A percentile compares a stretch with the other conserved stretches of the same genome.
Conservation (phyloP, 2,888 invertebrate species). For the Cheiracanthium punctorium region DNA sequence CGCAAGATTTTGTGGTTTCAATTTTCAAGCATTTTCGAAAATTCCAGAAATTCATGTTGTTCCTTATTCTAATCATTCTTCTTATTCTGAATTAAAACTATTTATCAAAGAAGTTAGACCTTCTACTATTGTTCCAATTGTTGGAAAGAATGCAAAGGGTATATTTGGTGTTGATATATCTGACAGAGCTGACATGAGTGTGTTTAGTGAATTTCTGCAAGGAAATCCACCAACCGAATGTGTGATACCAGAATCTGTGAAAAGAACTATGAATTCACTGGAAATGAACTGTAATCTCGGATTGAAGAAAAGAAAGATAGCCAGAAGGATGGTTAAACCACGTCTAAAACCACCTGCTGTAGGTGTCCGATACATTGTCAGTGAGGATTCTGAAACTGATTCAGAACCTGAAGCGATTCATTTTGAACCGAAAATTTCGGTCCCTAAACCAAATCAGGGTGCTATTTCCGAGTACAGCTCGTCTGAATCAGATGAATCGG, state of each 20-base stretch:
- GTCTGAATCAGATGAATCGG: constrained; percentile 8
- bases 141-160: constrained; percentile 70
- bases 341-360: constrained; percentile 31
- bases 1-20: constrained; percentile 73
- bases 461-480: constrained; percentile 44
- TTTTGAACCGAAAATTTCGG: constrained; percentile 17
- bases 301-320: constrained; percentile 40
- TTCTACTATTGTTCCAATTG: constrained; percentile 75
- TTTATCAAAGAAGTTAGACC: constrained; percentile 76
- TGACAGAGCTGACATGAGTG: constrained; percentile 59
- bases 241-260: constrained; percentile 56
- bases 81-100: constrained; percentile 75
- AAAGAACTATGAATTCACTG: constrained; percentile 36
- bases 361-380: constrained; percentile 54
- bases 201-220: constrained; percentile 44
- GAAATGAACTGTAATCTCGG: constrained; percentile 16
- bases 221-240: constrained; percentile 1
- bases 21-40: constrained; percentile 71
- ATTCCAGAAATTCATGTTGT: constrained; percentile 74
- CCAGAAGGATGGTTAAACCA: not conserved
- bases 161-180: constrained; percentile 62
- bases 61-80: constrained; percentile 77
- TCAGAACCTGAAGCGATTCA: constrained; percentile 65
- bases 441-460: not conserved
- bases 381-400: constrained; percentile 60